phyloP scores from a whole-genome alignment of 2,888 invertebrate genomes.

The Neuroscelio doddi region DNA sequence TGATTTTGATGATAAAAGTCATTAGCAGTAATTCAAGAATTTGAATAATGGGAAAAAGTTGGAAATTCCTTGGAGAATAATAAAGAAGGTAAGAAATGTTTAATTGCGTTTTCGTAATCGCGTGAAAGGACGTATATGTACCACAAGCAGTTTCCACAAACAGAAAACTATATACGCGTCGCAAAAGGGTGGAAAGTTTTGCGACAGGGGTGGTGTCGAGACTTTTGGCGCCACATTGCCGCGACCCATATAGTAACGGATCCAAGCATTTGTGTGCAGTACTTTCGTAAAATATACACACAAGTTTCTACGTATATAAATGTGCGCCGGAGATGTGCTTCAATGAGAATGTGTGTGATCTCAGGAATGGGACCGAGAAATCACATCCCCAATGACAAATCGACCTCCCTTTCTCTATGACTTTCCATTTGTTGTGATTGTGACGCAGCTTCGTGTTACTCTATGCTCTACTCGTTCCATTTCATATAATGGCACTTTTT shows the following conservation, averaged over 20 bases:
- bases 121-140: no score
- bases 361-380: slow-evolving; percentile 10
- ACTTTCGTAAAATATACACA: slow-evolving; percentile 30
- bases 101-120: neutral
- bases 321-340: no score
- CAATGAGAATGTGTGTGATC: slow-evolving; percentile 11
- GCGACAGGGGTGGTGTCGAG: slow-evolving; percentile 50
- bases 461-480: no score
- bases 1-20: no score
- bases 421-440: slow-evolving; percentile 29
- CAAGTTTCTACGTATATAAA: neutral
- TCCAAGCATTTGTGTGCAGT: slow-evolving; percentile 28
- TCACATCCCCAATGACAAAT: slow-evolving; percentile 21
- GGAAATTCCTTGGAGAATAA: no score
- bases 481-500: slow-evolving; percentile 6
- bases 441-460: no score
- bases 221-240: slow-evolving; percentile 65
- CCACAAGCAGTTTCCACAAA: slow-evolving; percentile 16
- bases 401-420: slow-evolving; percentile 17
- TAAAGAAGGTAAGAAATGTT: no score
- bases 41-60: no score
- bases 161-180: slow-evolving; percentile 25
- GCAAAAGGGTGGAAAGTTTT: slow-evolving; percentile 45
- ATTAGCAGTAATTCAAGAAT: no score
- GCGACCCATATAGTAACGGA: slow-evolving; percentile 64